These are phyloP conservation scores for Xylota segnis DNA, from an alignment of 2,888 invertebrate genomes.

Conservation along the genomic window DNA sequence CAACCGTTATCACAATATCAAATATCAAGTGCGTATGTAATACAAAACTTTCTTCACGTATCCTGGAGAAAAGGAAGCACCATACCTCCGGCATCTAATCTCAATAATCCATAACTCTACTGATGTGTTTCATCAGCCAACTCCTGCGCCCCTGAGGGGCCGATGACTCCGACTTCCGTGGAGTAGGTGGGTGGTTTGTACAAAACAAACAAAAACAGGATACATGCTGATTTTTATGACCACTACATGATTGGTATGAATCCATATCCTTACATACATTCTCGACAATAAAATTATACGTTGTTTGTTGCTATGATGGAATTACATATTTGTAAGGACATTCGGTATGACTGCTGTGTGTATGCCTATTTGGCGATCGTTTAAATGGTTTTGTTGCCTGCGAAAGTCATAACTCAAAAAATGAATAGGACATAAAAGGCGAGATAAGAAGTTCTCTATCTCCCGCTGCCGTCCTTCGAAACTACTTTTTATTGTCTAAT, in stretches of 20 bases:
- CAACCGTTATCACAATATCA: neutral
- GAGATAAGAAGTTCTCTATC: constrained; percentile 42
- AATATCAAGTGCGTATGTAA: neutral
- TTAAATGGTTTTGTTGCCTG: constrained; percentile 48
- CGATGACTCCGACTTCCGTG: neutral
- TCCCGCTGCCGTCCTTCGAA: neutral
- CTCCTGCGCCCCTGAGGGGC: neutral
- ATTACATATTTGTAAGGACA: constrained; percentile 17
- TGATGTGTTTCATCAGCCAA: neutral
- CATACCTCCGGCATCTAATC: constrained; percentile 49
- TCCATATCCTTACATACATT: constrained; percentile 22
- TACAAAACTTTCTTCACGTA: neutral
- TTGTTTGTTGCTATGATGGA: constrained; percentile 20
- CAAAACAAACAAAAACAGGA: constrained; percentile 25
- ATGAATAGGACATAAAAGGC: constrained; percentile 55
- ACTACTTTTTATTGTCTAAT: constrained; percentile 43
- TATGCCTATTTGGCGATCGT: neutral
- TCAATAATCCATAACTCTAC: constrained; percentile 47
- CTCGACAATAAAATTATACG: constrained; percentile 58
- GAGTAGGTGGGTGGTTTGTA: too few relatives aligned
- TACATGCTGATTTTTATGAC: constrained; percentile 61
- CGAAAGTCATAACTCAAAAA: constrained; percentile 58
- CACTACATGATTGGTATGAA: constrained; percentile 49
- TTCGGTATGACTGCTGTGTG: neutral
- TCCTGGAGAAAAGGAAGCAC: too few relatives aligned